These are phyloP conservation scores for Oreotrochilus melanogaster DNA, from an alignment of 2,113 vertebrate species.

Conservation along the genomic window DNA sequence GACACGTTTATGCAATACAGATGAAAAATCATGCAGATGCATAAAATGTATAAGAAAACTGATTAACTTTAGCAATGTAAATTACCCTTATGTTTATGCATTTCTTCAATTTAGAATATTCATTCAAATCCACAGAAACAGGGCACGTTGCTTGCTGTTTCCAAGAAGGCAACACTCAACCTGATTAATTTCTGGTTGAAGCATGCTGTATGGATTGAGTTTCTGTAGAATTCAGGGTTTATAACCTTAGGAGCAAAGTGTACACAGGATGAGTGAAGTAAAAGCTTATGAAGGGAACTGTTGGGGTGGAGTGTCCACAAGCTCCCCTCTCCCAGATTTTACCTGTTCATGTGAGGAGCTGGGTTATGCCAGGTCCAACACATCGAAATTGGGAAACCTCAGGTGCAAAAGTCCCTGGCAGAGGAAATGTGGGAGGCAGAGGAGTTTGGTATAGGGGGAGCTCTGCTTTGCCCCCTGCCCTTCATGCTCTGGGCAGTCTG, in stretches of 20 bases:
- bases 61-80: conserved; percentile 73
- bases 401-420: background rate
- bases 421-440: background rate
- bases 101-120: conserved; percentile 70
- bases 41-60: conserved; percentile 67
- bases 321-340: background rate
- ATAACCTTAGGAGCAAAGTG: background rate
- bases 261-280: background rate
- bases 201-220: background rate
- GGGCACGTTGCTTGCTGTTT: conserved; percentile 43
- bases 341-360: background rate
- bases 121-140: conserved; percentile 59
- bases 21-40: conserved; percentile 69
- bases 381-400: background rate
- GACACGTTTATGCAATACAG: conserved; percentile 49
- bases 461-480: background rate
- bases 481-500: rapidly evolving
- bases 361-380: background rate
- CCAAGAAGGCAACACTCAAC: conserved; percentile 37
- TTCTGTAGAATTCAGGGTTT: background rate
- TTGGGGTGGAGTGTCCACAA: background rate
- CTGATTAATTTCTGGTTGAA: conserved; percentile 48
- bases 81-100: conserved; percentile 74
- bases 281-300: background rate
- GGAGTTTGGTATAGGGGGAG: background rate